Conservation (phyloP, 2,113 vertebrate species). For the Malaclemys terrapin region DNA sequence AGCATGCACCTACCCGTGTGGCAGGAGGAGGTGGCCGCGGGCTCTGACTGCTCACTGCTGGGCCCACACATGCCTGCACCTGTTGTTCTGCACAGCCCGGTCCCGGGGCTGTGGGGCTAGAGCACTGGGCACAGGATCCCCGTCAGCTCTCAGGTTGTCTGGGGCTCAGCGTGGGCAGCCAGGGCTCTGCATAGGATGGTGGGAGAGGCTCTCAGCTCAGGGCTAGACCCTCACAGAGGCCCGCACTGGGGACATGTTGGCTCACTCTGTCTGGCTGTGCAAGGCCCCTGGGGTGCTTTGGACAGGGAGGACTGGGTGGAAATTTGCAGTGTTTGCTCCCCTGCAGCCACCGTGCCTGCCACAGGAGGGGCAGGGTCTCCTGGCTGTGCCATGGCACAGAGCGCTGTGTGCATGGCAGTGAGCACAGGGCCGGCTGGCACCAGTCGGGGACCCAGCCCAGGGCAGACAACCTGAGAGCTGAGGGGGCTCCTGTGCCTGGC, state of each 20-base stretch:
- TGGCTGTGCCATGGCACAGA: neutral
- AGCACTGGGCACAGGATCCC: neutral
- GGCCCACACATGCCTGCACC: too few relatives aligned
- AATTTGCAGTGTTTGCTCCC: neutral
- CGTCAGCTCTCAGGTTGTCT: too few relatives aligned
- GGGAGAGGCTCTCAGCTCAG: neutral
- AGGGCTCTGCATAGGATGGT: too few relatives aligned
- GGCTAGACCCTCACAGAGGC: too few relatives aligned
- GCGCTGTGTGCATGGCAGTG: too few relatives aligned
- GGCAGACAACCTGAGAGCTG: too few relatives aligned
- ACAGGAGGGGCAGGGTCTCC: neutral
- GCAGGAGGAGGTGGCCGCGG: too few relatives aligned
- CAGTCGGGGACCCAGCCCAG: too few relatives aligned
- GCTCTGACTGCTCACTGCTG: neutral
- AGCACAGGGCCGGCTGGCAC: neutral
- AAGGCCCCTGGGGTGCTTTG: neutral
- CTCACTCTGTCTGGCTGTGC: too few relatives aligned
- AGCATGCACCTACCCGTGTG: too few relatives aligned
- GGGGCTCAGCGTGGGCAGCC: neutral
- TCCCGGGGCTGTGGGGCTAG: neutral
- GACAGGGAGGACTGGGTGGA: neutral
- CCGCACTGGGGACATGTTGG: rapidly evolving
- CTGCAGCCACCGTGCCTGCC: neutral
- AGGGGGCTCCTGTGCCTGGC: too few relatives aligned
- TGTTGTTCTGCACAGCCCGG: too few relatives aligned